phyloP scores from a whole-genome alignment of 2,113 vertebrate species.

The Mustela nigripes region DNA sequence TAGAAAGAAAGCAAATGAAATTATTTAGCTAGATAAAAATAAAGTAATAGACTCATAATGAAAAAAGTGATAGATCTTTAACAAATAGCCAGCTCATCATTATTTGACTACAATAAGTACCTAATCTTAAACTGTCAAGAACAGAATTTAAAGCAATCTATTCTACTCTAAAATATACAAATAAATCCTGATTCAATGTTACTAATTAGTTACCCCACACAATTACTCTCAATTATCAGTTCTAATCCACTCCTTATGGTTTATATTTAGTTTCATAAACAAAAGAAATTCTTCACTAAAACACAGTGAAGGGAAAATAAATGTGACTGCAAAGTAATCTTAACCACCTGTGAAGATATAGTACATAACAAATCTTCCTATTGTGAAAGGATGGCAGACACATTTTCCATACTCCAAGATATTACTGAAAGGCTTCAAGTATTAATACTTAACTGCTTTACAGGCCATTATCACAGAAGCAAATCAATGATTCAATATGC shows the following conservation, averaged over 20 bases:
- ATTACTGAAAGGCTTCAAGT: neutral
- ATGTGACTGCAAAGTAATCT: conserved; percentile 31
- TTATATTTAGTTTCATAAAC: neutral
- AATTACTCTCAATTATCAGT: conserved; percentile 46
- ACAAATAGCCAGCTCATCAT: conserved; percentile 21
- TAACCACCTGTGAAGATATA: neutral
- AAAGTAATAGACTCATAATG: conserved; percentile 11
- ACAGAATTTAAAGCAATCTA: conserved; percentile 35
- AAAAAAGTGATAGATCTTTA: neutral
- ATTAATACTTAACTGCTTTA: conserved; percentile 38
- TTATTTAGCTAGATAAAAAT: conserved; percentile 34
- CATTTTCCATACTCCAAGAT: neutral
- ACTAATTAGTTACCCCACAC: neutral
- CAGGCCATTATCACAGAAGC: neutral
- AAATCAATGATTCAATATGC: conserved; percentile 18
- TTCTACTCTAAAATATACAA: conserved; percentile 35
- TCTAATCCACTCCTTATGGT: neutral
- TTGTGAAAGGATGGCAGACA: neutral
- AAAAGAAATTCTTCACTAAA: conserved; percentile 52
- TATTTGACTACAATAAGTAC: neutral
- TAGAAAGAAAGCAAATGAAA: conserved; percentile 18
- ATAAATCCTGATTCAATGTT: conserved; percentile 39
- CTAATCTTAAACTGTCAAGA: conserved; percentile 15
- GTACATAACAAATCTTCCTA: conserved; percentile 2
- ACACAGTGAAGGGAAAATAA: neutral